A percentile compares a stretch with the other conserved stretches of the same genome.
These are phyloP conservation scores for Patagioenas fasciata DNA, from an alignment of 2,113 vertebrate species.

Conservation along the genomic window DNA sequence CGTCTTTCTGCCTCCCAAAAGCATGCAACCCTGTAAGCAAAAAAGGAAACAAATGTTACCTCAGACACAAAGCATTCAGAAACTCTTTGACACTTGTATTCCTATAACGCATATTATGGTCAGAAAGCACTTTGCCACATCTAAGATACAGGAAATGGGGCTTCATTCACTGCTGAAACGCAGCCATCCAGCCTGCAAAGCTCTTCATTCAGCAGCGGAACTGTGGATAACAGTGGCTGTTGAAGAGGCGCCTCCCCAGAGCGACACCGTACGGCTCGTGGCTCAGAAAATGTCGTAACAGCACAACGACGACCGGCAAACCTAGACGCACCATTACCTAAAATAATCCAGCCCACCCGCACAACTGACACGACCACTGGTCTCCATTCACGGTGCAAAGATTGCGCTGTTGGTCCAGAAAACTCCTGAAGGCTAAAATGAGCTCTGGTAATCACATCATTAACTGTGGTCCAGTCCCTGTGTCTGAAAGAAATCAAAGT, in stretches of 20 bases:
- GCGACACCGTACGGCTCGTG: not conserved
- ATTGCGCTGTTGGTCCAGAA: not conserved
- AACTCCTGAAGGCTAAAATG: not conserved
- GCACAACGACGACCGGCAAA: not conserved
- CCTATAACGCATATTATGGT: fast-evolving
- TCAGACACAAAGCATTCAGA: not conserved
- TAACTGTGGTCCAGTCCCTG: not conserved
- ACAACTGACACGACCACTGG: not conserved
- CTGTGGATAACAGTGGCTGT: not conserved
- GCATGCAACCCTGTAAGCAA: constrained; percentile 90
- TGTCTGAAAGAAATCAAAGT: not conserved
- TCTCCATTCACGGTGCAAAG: not conserved
- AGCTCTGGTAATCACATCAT: not conserved
- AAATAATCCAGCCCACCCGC: not conserved
- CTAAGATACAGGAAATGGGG: not conserved
- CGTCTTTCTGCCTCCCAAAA: constrained; percentile 95
- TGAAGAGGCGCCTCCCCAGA: not conserved
- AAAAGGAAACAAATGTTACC: constrained; percentile 26
- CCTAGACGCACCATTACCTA: not conserved
- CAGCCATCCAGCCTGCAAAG: not conserved
- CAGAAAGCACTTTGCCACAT: not conserved
- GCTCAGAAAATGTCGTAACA: not conserved
- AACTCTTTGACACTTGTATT: not conserved
- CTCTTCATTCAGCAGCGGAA: not conserved
- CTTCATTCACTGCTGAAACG: not conserved